Percentiles rank a stretch among this genome's conserved stretches.
Conservation (phyloP, 2,797 vertebrate species). For the Garrulus glandarius region DNA sequence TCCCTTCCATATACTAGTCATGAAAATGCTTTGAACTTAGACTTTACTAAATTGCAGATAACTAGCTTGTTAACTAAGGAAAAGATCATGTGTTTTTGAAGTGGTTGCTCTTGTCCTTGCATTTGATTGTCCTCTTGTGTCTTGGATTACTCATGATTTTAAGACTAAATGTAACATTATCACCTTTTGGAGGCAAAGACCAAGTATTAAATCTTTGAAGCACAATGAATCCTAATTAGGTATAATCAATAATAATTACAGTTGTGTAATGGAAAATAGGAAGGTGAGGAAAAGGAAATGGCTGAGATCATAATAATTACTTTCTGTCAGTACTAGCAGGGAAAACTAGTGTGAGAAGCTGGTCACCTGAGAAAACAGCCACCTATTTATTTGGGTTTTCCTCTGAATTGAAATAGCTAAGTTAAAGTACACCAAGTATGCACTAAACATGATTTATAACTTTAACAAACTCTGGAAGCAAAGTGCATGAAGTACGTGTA, state of each 20-base stretch:
- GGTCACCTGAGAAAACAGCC: background rate
- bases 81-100: background rate
- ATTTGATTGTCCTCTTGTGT: background rate
- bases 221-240: conserved; percentile 16
- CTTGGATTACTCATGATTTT: background rate
- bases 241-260: conserved; percentile 58
- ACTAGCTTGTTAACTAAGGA: background rate
- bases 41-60: background rate
- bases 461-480: background rate
- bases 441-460: background rate
- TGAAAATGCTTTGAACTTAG: background rate
- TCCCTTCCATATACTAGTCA: background rate
- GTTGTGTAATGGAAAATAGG: conserved; percentile 32
- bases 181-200: background rate
- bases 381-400: background rate
- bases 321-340: background rate
- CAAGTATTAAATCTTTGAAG: conserved; percentile 26
- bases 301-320: background rate
- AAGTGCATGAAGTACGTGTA: background rate
- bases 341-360: background rate
- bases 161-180: background rate
- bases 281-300: conserved; percentile 49
- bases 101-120: background rate
- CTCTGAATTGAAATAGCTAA: background rate
- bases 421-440: background rate